A percentile compares a stretch with the other conserved stretches of the same genome.
Evolutionary conservation across 92 coral and sea anemone genomes (phyloP).

Genomic region (Epizoanthus stellaris): DNA sequence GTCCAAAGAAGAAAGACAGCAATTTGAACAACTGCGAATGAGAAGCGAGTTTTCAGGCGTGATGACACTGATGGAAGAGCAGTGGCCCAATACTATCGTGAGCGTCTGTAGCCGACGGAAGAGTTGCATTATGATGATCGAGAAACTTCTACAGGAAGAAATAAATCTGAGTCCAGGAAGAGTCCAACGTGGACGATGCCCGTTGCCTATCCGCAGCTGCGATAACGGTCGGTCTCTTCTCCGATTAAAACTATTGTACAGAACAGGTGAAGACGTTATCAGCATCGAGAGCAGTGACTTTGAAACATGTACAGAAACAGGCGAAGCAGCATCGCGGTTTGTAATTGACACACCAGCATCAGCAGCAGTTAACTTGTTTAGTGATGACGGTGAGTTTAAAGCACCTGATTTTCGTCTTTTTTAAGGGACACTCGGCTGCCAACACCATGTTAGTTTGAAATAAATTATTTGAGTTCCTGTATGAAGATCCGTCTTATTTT

Average conservation of each 20-base stretch:
- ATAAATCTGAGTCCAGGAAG: neutral
- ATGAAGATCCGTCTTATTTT: no score
- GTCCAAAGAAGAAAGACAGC: neutral
- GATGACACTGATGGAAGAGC: neutral
- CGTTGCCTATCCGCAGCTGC: slow-evolving; percentile 11
- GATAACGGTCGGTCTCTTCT: neutral
- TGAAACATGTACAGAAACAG: neutral
- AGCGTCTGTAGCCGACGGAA: neutral
- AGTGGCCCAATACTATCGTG: neutral
- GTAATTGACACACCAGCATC: neutral
- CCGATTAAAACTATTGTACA: neutral
- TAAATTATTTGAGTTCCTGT: neutral
- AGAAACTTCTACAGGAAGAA: neutral
- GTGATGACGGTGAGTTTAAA: slow-evolving; percentile 12
- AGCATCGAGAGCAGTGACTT: slow-evolving; percentile 1
- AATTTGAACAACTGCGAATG: neutral
- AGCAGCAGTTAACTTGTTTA: neutral
- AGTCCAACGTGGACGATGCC: neutral
- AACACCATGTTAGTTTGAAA: neutral
- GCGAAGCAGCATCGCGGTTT: neutral
- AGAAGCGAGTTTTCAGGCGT: slow-evolving; percentile 9
- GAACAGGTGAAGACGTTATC: neutral
- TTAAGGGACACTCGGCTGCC: no score
- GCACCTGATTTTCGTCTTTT: no score
- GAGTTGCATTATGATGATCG: neutral